A percentile compares a stretch with the other conserved stretches of the same genome.
Evolutionary conservation across 1,140 invertebrate species (phyloP).

Genomic region (Stegodyphus mimosarum): DNA sequence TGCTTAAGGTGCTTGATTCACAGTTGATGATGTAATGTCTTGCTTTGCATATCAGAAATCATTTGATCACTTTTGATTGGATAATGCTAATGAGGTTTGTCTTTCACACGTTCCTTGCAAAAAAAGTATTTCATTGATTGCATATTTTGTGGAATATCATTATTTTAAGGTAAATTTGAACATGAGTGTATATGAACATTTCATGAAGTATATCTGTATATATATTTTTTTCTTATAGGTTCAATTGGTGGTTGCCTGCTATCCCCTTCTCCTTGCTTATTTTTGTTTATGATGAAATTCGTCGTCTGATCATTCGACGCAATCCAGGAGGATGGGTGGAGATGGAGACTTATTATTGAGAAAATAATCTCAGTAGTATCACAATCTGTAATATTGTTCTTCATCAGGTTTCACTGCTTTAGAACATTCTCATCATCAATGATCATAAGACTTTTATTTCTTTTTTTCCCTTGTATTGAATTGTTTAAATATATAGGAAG

Average conservation of each 20-base stretch:
- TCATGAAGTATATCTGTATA: no score
- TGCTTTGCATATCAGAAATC: no score
- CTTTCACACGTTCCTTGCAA: no score
- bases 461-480: neutral
- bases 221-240: constrained; percentile 65
- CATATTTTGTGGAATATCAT: no score
- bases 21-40: no score
- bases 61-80: no score
- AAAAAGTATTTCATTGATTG: no score
- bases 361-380: neutral
- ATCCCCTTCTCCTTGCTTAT: constrained; percentile 96
- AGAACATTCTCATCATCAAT: constrained; percentile 1
- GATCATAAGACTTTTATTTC: constrained; percentile 2
- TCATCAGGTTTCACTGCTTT: neutral
- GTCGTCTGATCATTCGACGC: constrained; percentile 94
- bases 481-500: neutral
- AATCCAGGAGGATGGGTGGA: constrained; percentile 98
- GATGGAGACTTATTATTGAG: constrained; percentile 96
- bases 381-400: neutral
- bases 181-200: no score
- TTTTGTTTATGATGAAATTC: constrained; percentile 96
- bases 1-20: no score
- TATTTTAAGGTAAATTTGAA: no score
- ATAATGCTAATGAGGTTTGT: no score
- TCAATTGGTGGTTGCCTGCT: constrained; percentile 98